Evolutionary conservation across 2,888 invertebrate species (phyloP), one percentile per base, ranked within the genome.

Genomic region (Drosophila percnosoma): DNA sequence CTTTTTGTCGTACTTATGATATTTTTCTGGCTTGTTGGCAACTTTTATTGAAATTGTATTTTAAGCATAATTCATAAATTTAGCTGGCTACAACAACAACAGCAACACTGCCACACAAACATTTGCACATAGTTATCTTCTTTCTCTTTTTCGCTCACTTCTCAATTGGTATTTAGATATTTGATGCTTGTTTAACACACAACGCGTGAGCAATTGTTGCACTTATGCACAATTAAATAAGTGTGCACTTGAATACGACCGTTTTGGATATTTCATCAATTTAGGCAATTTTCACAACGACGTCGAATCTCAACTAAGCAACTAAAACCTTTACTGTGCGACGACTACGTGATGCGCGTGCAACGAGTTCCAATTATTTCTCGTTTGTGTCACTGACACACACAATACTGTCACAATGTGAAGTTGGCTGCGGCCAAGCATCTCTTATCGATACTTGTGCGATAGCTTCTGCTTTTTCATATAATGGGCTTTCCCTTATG

Each of bases 51-150:
- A 71, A 88, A 88, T 69, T 89, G 85, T 88, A 83, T 73, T 74
- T 85, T 80, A 80, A 85, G 85, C 85, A 85, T 89, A 72, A 72
- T 88, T 88, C 66, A 72, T 71, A 24, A 45, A 45, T 73, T 87
- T 82, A 67, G 67, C 53, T 84, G 52, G 51, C 49, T 55, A 59
- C 58, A 69, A 45, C 45, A 45, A 42, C 21, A 45, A 45, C 15
- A 24, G 8, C 21, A 45, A 68, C 64, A 69, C 49, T 69, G 53
- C 48, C 52, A 63, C 58, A 79, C 61, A 63, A 61, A 55, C 53
- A 78, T 71, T 79, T 66, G 18, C 73, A 78, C 73, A 60, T 3
- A 60, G 54, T 55, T 72, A 58, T 53, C 24, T 61, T 48, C 49
- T 36, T 45, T 64, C 52, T 69, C 48, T 64, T 21, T 52, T 53